Evolutionary conservation across 2,113 vertebrate genomes (phyloP), one percentile per base, ranked within the genome.

Genomic region (Grammomys surdaster): DNA sequence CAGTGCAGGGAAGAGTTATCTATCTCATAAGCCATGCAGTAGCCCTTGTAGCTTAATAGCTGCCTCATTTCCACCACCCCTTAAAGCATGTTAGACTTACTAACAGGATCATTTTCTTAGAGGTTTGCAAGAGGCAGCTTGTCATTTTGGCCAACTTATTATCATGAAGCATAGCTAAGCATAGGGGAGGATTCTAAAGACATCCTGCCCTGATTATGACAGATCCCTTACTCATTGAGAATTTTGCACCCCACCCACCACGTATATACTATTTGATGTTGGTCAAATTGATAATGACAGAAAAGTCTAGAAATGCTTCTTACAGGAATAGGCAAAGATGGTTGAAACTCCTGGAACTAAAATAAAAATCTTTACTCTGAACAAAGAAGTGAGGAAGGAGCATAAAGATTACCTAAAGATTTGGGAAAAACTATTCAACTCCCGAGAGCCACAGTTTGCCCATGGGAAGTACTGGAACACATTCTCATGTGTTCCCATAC

Each of bases 111-210:
- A 43, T 90, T 90, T 94, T 65, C 80, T 86, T 77, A 76, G 48
- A 91, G 60, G 13, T 92, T 88, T 82, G 5, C 80, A 58, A 92
- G 65, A 96, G 88, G 65, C 19, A 86, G 26, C 16, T 77, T 88
- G 33, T 48, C n/a, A 24, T 65, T 90, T 96, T 70, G n/a, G n/a
- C 75, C 43, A 72, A 26, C 78, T 90, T 73, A 69, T 72, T 90
- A 20, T 75, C 40, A 73, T n/a, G 48, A 89, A 86, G 12, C 28
- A 81, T 3, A 56, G 26, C 8, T n/a, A 72, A 28, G 43, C 56
- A 86, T 5, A 73, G 11, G 80, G 5, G 78, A 91, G 20, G 82
- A 72, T 82, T 94, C 54, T 70, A 17, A 56, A 84, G 63, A 12
- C 54, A 54, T 17, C 1, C 11, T 72, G 26, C 5, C n/a, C 58